Base-by-base conservation (phyloP, 2,797 vertebrate species). In the Chelonia mydas region DNA sequence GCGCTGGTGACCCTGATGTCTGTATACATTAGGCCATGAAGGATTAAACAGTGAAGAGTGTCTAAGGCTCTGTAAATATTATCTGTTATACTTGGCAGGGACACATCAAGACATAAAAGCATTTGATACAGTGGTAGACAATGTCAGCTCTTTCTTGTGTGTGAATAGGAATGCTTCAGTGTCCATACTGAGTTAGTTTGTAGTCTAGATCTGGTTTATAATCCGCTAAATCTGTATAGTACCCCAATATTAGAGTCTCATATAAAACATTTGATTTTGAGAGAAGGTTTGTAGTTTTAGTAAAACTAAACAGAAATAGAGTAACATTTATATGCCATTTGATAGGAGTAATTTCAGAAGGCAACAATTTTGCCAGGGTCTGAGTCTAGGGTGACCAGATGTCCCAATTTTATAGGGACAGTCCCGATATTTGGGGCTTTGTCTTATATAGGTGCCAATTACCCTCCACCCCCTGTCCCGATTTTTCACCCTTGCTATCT, bases 21-120 rank as follows among this genome's bases (percentile, higher is more conserved):
- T 89, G 28, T 77, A 37, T 25, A 84, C 51, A 47, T 28, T 81
- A 55, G 19, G 83, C 55, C 91, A 74, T 93, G 83, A 84, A 45
- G 85, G 76, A 83, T 84, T 86, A 76, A 68, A 81, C 49, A 0
- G 0, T 28, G 0, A 1, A 93, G n/a, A 31, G 54, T 37, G 16
- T 50, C 89, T 65, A 92, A 80, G 84, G 77, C 31, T 84, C 77
- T 55, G 19, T 84, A 77, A 91, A 88, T 83, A 5, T 68, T 84
- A 89, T 93, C 84, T 90, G 25, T 41, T 93, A 55, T 59, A 87
- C 84, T 87, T 94, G 93, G 27, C 88, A 87, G 45, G 51, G 49
- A 84, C 5, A 5, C 9, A 76, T 84, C 50, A 91, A 82, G 65
- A 74, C 65, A 31, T 68, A 59, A 86, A 79, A 76, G 37, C 49